Evolutionary conservation across 2,888 invertebrate genomes (phyloP).

Genomic region (Dugesia japonica): DNA sequence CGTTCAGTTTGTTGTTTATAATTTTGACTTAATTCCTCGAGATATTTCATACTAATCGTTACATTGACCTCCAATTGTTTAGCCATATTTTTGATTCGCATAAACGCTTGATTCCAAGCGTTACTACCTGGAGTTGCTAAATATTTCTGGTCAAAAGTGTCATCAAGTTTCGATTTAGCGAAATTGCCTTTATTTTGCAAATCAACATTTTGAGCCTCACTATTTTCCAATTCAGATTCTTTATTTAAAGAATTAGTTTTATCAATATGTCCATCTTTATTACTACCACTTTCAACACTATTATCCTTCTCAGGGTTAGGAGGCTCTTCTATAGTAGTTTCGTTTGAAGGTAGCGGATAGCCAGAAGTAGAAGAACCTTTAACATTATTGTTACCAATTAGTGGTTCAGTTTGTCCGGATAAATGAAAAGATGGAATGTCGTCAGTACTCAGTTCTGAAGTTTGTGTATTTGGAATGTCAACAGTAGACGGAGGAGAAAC

Average conservation of each 20-base stretch:
- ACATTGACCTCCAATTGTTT: slow-evolving; percentile 88
- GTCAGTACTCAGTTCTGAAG: background rate
- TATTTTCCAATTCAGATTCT: no score
- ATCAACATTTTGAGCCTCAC: no score
- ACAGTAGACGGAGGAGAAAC: background rate
- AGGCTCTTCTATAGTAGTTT: background rate
- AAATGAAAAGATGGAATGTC: background rate
- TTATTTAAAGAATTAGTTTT: background rate
- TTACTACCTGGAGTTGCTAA: background rate
- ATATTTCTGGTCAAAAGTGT: background rate
- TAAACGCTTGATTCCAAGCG: slow-evolving; percentile 50
- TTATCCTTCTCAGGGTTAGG: background rate
- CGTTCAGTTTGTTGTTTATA: slow-evolving; percentile 81
- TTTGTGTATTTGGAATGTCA: background rate
- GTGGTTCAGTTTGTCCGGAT: background rate
- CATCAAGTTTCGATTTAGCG: background rate
- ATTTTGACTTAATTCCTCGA: slow-evolving; percentile 79
- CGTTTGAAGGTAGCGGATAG: background rate
- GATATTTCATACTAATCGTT: slow-evolving; percentile 81
- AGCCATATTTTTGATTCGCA: slow-evolving; percentile 79
- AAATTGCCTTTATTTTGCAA: background rate
- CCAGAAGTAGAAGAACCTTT: background rate
- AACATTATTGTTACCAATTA: background rate
- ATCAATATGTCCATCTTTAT: background rate
- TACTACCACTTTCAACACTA: no score